These are phyloP conservation scores for Hoplodrina blanda DNA, from an alignment of 2,888 invertebrate species.

Conservation along the genomic window DNA sequence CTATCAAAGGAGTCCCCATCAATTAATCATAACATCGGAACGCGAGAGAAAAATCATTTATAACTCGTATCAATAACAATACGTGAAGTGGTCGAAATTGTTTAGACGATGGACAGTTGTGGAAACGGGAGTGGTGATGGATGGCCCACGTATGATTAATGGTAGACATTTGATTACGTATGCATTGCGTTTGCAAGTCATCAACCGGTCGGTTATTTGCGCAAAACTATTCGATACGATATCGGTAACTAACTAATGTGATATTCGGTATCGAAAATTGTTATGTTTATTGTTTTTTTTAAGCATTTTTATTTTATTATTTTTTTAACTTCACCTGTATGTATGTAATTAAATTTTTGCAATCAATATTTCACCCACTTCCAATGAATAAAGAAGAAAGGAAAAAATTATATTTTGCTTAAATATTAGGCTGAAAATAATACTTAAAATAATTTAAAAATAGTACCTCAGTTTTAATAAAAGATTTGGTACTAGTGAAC, in stretches of 20 bases:
- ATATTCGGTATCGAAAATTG: neutral
- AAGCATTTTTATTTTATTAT: no score
- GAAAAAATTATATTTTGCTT: no score
- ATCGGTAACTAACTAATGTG: neutral
- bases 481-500: no score
- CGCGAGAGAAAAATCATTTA: slow-evolving; percentile 70
- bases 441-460: no score
- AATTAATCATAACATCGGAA: slow-evolving; percentile 61
- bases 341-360: no score
- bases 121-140: slow-evolving; percentile 60
- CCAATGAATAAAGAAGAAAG: no score
- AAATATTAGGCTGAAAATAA: no score
- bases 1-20: slow-evolving; percentile 11
- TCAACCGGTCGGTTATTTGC: slow-evolving; percentile 16
- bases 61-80: slow-evolving; percentile 72
- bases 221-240: slow-evolving; percentile 1
- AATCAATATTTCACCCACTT: no score
- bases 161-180: slow-evolving; percentile 56
- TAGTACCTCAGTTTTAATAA: no score
- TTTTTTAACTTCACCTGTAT: no score
- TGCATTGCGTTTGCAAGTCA: slow-evolving; percentile 54
- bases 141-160: slow-evolving; percentile 67
- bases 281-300: no score
- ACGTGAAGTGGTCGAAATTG: slow-evolving; percentile 57
- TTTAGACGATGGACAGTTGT: slow-evolving; percentile 64